Base-by-base conservation (phyloP, 2,888 invertebrate species). In the Agelastica alni region DNA sequence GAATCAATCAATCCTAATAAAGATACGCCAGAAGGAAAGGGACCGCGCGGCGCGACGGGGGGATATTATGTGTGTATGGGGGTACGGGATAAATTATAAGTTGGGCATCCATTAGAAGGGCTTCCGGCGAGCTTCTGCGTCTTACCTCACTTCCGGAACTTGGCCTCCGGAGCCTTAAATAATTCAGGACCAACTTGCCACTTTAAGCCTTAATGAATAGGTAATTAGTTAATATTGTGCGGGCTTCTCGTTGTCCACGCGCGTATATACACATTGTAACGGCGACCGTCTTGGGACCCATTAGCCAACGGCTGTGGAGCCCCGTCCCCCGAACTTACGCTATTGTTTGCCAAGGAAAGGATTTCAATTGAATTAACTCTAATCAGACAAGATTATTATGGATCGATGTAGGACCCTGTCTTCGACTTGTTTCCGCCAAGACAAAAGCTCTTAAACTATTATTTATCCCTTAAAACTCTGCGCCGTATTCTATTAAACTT, bases 171-270 rank as follows among this genome's bases (percentile, higher is more conserved):
- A 72, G 70, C 70, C 66, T 68, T 68, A 72, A 77, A 77, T 77
- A 77, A 77, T 78, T 77, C 77, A 77, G 71, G 67, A 70, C 74
- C 73, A 77, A 78, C 76, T 78, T 77, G 75, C 77, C 76, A 77
- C 77, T 77, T 72, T 76, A 77, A 77, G 75, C 77, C 75, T 72
- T 77, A 77, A 78, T 77, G 77, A 78, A 77, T 77, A 77, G 77
- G 76, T 78, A 78, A 78, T 78, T 77, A 77, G 76, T 76, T 74
- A 73, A 75, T 74, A 75, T 75, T 76, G 75, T 71, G 70, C 68
- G 66, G 73, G 73, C 73, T 74, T 73, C 73, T 73, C 70, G 69
- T 74, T 75, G 76, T 75, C 76, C 75, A 74, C 71, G 71, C 72
- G 65, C 66, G 52, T 69, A 68, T 65, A 36, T 53, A 48, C 37